Evolutionary conservation across 2,113 vertebrate species (phyloP), one percentile per base, ranked within the genome.

Genomic region (Tupaia tana): DNA sequence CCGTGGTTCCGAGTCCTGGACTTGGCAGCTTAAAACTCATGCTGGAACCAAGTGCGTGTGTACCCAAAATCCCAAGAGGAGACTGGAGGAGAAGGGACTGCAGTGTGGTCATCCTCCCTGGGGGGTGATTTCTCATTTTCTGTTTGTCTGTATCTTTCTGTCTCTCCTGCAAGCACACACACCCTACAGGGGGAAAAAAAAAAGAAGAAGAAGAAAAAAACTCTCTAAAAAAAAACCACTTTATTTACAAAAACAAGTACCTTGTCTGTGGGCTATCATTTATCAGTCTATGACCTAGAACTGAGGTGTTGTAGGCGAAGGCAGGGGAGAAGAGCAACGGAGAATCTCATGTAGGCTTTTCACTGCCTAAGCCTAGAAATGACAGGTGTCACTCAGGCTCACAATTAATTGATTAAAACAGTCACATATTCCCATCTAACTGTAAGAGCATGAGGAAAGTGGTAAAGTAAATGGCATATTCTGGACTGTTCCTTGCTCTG

Each of bases 231-330:
- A 43, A 43, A 43, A 43, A 43, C n/a, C n/a, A 67, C 29, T 75
- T 97, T 85, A 90, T 85, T 89, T 91, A 84, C 7, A 77, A 80
- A 87, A 95, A 59, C 9, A 80, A n/a, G 31, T 16, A 19, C 13
- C n/a, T 95, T 54, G 7, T 56, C 83, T 24, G 20, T 16, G 6
- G 43, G 27, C 7, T 31, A 2, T 13, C 31, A 79, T 89, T 82
- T 73, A 58, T 74, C n/a, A 78, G n/a, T 20, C 54, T 86, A 92
- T 77, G 52, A 89, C 83, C 59, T 77, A 93, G 74, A 91, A 52
- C 25, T n/a, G 59, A 71, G 24, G 29, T 71, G 8, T 74, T 34
- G 52, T 67, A 31, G 58, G 77, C 34, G 67, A 81, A 79, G 56
- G 27, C 70, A 71, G 61, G 18, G 24, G 19, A 59, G 43, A 87